These are phyloP conservation scores for Rhinophrynus dorsalis DNA, from an alignment of 2,797 vertebrate species.

Conservation along the genomic window DNA sequence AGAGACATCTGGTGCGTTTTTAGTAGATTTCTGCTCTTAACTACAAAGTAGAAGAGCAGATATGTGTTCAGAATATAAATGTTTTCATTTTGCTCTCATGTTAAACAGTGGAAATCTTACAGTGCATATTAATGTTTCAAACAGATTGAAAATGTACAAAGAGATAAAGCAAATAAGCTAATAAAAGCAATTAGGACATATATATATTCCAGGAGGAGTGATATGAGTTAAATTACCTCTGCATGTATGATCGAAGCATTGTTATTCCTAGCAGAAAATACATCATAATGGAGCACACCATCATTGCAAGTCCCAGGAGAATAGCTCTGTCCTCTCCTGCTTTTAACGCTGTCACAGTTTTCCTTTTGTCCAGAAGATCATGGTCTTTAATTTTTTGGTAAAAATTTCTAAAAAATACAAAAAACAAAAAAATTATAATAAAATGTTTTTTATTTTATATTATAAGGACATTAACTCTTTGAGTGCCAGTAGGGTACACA, in stretches of 20 bases:
- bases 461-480: no score
- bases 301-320: slow-evolving; percentile 89
- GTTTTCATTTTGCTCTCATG: slow-evolving; percentile 17
- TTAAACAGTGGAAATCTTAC: slow-evolving; percentile 49
- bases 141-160: slow-evolving; percentile 25
- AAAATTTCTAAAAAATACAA: slow-evolving; percentile 83
- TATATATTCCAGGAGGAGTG: slow-evolving; percentile 3
- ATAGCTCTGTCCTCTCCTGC: slow-evolving; percentile 93
- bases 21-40: slow-evolving; percentile 24
- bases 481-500: no score
- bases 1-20: slow-evolving; percentile 36
- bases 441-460: no score
- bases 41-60: slow-evolving; percentile 19
- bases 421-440: slow-evolving; percentile 35
- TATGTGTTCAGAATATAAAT: slow-evolving; percentile 28
- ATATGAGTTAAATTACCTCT: slow-evolving; percentile 73
- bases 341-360: slow-evolving; percentile 89
- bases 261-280: slow-evolving; percentile 93
- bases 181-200: slow-evolving; percentile 23
- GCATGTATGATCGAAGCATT: slow-evolving; percentile 85
- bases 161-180: background rate
- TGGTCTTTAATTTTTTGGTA: slow-evolving; percentile 91
- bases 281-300: slow-evolving; percentile 89
- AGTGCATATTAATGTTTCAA: slow-evolving; percentile 33
- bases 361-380: slow-evolving; percentile 90